A percentile compares a stretch with the other conserved stretches of the same genome.
Conservation (phyloP, 35 echinoderm and acorn worm genomes). For the Amphiura filiformis region DNA sequence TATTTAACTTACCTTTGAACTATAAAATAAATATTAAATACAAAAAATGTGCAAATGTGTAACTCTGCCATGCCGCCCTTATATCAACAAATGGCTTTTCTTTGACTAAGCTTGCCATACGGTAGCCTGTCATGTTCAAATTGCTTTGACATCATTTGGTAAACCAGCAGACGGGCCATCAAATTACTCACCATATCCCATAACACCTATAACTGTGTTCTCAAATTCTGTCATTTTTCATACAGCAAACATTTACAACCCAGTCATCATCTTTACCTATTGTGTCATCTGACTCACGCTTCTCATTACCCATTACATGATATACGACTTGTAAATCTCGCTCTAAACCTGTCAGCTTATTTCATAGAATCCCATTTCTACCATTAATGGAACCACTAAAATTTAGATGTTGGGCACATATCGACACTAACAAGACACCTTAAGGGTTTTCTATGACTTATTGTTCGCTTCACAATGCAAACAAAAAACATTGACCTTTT, state of each 20-base stretch:
- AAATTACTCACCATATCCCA: slow-evolving; percentile 11
- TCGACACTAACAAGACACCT: not conserved
- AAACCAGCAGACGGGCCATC: too few relatives aligned
- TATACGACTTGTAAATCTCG: not conserved
- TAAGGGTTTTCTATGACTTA: not conserved
- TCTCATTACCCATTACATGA: not conserved
- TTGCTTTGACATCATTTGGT: too few relatives aligned
- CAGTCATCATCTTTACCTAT: not conserved
- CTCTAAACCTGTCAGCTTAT: not conserved
- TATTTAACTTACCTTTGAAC: too few relatives aligned
- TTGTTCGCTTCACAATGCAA: not conserved
- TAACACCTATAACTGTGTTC: not conserved
- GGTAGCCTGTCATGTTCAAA: too few relatives aligned
- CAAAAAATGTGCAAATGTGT: too few relatives aligned
- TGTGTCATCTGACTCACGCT: not conserved
- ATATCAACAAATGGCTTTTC: too few relatives aligned
- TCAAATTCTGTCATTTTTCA: not conserved
- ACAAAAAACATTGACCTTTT: not conserved
- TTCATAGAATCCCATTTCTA: not conserved
- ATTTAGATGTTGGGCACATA: not conserved
- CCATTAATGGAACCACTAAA: not conserved
- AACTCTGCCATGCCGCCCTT: too few relatives aligned
- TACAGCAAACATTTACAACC: not conserved
- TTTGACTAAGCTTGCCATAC: too few relatives aligned
- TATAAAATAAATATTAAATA: too few relatives aligned